phyloP scores from a whole-genome alignment of 1,140 invertebrate species.

The Venturia canescens region DNA sequence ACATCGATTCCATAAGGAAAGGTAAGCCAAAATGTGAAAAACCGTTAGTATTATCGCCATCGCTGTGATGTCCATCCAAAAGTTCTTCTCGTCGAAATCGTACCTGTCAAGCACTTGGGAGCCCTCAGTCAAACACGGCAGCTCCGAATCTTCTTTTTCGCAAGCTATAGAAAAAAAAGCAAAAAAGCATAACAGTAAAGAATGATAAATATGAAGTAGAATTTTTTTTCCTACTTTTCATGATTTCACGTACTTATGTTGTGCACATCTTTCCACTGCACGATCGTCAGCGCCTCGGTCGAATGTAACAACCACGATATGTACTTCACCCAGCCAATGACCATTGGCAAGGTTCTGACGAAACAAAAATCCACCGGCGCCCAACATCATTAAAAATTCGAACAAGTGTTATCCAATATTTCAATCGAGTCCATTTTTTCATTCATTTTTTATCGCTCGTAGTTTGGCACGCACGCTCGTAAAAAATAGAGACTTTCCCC shows the following conservation, averaged over 20 bases:
- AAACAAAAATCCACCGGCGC: neutral
- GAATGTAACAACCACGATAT: slow-evolving; percentile 96
- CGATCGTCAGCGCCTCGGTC: slow-evolving; percentile 90
- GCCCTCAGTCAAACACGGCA: slow-evolving; percentile 85
- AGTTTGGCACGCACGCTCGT: too few species aligned
- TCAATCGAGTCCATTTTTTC: too few species aligned
- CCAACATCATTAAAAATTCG: neutral
- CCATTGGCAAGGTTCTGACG: slow-evolving; percentile 84
- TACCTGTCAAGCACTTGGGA: slow-evolving; percentile 84
- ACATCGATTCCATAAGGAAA: slow-evolving; percentile 82
- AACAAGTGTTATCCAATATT: slow-evolving; percentile 30
- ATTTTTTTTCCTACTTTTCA: neutral
- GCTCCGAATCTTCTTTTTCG: slow-evolving; percentile 74
- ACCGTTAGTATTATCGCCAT: slow-evolving; percentile 81
- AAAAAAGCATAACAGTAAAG: slow-evolving; percentile 15
- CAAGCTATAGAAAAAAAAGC: slow-evolving; percentile 80
- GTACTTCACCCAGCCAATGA: slow-evolving; percentile 91
- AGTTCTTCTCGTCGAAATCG: slow-evolving; percentile 82
- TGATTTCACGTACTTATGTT: slow-evolving; percentile 85
- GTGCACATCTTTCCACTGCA: slow-evolving; percentile 86
- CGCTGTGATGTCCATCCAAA: slow-evolving; percentile 81
- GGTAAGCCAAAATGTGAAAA: slow-evolving; percentile 84
- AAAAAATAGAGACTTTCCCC: too few species aligned
- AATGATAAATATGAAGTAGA: slow-evolving; percentile 33
- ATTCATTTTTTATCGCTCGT: too few species aligned